Evolutionary conservation across 2,888 invertebrate genomes (phyloP), one percentile per base, ranked within the genome.

Genomic region (Cryptops parisi): DNA sequence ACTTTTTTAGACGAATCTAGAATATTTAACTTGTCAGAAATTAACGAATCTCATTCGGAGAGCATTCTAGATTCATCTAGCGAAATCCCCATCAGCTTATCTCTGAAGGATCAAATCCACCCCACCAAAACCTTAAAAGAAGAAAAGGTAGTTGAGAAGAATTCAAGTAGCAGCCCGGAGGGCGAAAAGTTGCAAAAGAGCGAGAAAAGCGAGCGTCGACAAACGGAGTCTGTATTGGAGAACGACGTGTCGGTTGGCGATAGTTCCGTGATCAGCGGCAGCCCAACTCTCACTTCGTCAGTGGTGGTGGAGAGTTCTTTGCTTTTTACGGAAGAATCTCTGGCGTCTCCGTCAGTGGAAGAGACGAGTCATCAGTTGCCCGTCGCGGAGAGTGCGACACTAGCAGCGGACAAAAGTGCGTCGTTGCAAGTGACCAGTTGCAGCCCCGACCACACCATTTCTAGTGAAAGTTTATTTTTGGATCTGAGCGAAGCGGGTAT

Each of bases 91-190:
- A 23, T 6, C 17, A 46, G 23, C 25, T 33, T 27, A 33, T 51
- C 51, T 1, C 25, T 51, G 41, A 23, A 51, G 21, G 43, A 51
- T 25, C 3, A 43, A 43, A 51, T 51, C 43, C 51, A 51, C 19
- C 51, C 51, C 24, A 51, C 51, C 15, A 51, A 43, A 24, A 51
- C 51, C 1, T 21, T 49, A 39, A 49, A 49, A 39, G 15, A 21
- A 1, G 49, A 33, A 15, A 39, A 49, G 3, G 26, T 26, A 24
- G 25, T 24, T 47, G 15, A 33, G 9, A 15, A 33, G 33, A 33
- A 15, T 15, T 9, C 33, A 6, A 15, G 6, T 9, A 33, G 33
- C 33, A 33, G 33, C 33, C 6, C 6, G 33, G 33, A 33, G 33
- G n/a, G n/a, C n/a, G n/a, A n/a, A n/a, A n/a, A n/a, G n/a, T n/a